Evolutionary conservation across 2,888 invertebrate species (phyloP), one percentile per base, ranked within the genome.

Genomic region (Yponomeuta malinellus): DNA sequence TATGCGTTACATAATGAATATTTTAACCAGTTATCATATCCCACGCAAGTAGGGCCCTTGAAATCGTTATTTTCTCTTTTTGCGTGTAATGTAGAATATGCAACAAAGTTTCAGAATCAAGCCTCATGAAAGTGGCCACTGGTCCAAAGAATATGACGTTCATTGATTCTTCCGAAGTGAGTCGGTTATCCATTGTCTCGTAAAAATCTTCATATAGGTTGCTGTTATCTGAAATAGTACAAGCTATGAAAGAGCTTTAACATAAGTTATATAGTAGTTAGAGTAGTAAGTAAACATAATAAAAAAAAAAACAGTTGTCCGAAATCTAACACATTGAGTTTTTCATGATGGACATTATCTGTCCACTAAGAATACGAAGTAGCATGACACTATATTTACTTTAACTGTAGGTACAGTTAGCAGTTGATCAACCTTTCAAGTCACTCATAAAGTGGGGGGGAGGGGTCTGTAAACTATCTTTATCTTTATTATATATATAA

Each of bases 111-210:
- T 92, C 91, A 10, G 90, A 64, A 73, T 90, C 90, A 2, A 92
- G 74, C 75, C 92, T 82, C 74, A 90, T 77, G 74, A 91, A 91
- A 2, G 89, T 84, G 72, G 76, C 80, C 0, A 86, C 76, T 2
- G 90, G 88, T 31, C 91, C 90, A 74, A 88, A 91, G 75, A 83
- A 90, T 68, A 92, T 85, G 76, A 89, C 87, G 74, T 91, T 83
- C 88, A 92, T 88, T 2, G 91, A 89, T 73, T 82, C 79, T 69
- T 83, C 85, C 59, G 78, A 73, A 74, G 71, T 77, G 68, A 85
- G 75, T 73, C 82, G 77, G 73, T 85, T 87, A 71, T 91, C 90
- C 43, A 87, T 72, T 73, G 90, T 89, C 65, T 90, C 89, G 69
- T 90, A 91, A 76, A 89, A 89, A 64, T 89, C 87, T 9, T 89